These are phyloP conservation scores for Oeneis ivallda DNA, from an alignment of 2,888 invertebrate genomes.

Conservation along the genomic window DNA sequence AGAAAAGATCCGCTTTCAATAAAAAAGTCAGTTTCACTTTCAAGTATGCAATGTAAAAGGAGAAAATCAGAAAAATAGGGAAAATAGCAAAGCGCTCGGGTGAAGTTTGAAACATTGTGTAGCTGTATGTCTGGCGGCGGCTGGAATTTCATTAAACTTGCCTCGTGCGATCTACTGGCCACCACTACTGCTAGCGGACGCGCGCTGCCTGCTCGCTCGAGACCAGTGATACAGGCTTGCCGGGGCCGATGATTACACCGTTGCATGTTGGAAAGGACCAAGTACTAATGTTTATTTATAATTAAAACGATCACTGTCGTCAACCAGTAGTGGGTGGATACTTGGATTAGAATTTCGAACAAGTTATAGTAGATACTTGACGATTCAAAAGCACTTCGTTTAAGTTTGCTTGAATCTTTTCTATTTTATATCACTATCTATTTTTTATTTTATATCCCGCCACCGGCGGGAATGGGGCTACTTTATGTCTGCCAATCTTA, in stretches of 20 bases:
- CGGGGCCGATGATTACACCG: conserved; percentile 10
- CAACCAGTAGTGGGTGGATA: too few species aligned
- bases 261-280: background rate
- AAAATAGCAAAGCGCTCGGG: conserved; percentile 32
- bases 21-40: conserved; percentile 4
- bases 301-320: too few species aligned
- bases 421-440: too few species aligned
- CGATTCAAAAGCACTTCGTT: too few species aligned
- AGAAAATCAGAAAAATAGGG: conserved; percentile 21
- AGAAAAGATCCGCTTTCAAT: background rate
- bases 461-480: too few species aligned
- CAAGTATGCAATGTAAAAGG: conserved; percentile 15
- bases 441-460: too few species aligned
- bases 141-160: conserved; percentile 72
- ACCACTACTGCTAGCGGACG: background rate
- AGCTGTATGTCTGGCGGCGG: conserved; percentile 42
- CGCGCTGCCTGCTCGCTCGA: background rate
- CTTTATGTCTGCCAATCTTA: too few species aligned
- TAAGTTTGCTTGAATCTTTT: too few species aligned
- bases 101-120: conserved; percentile 44
- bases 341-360: too few species aligned
- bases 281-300: background rate
- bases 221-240: background rate
- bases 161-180: conserved; percentile 52
- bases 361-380: too few species aligned